phyloP scores from a whole-genome alignment of 2,797 vertebrate genomes.

The Gymnothorax reevesii region DNA sequence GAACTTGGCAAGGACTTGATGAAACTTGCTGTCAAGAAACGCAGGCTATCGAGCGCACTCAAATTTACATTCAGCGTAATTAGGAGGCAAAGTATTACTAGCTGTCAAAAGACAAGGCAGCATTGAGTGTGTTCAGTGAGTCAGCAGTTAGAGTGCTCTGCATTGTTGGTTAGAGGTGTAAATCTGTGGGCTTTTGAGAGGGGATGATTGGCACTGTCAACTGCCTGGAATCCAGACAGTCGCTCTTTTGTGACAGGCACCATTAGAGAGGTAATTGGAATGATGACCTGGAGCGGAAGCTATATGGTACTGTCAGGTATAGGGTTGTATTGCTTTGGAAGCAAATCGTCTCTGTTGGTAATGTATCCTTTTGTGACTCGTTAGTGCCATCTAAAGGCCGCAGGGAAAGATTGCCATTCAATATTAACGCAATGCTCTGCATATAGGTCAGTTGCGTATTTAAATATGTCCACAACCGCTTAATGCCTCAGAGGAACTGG shows the following conservation, averaged over 20 bases:
- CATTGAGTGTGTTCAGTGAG: not conserved
- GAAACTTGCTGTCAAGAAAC: not conserved
- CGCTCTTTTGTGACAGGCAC: not conserved
- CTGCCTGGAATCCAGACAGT: not conserved
- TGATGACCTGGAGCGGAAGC: not conserved
- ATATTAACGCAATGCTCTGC: not conserved
- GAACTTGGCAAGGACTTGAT: not conserved
- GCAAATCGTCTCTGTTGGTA: not conserved
- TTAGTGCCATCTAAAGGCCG: not conserved
- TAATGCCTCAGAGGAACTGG: not conserved
- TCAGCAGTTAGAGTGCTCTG: not conserved
- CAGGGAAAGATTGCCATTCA: not conserved
- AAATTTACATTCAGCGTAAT: not conserved
- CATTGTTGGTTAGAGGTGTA: not conserved
- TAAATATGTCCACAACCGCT: not conserved
- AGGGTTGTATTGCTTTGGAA: not conserved
- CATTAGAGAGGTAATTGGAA: not conserved
- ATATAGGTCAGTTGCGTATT: not conserved
- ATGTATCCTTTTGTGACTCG: not conserved
- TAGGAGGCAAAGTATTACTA: not conserved
- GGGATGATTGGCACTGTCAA: not conserved
- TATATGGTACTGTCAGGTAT: not conserved
- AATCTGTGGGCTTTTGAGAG: not conserved
- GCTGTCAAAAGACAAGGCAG: not conserved
- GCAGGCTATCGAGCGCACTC: not conserved